Conservation (phyloP, 2,797 vertebrate species). For the Hippocampus kuda region DNA sequence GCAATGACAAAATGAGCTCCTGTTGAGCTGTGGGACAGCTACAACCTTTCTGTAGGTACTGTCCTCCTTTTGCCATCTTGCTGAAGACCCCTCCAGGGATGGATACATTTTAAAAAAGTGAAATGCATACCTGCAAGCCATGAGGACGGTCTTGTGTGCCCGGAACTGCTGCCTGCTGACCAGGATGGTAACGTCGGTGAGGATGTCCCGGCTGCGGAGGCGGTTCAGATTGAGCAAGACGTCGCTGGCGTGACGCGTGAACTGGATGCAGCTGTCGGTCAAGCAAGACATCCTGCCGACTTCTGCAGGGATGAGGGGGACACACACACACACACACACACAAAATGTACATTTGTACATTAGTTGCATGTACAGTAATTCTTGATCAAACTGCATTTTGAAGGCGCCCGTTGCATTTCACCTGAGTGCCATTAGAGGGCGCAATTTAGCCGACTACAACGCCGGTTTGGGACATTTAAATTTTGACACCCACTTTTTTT, state of each 20-base stretch:
- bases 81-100: no score
- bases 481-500: neutral
- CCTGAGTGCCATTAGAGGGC: neutral
- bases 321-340: neutral
- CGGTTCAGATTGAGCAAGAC: conserved; percentile 96
- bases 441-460: neutral
- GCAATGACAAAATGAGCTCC: conserved; percentile 3
- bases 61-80: no score
- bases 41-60: no score
- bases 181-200: conserved; percentile 95
- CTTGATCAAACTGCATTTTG: neutral
- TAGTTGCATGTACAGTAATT: neutral
- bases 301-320: conserved; percentile 40
- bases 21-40: neutral
- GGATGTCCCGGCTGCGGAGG: conserved; percentile 87
- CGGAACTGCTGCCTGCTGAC: conserved; percentile 95
- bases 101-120: no score
- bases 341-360: neutral
- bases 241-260: conserved; percentile 96
- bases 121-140: conserved; percentile 90
- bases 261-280: conserved; percentile 98
- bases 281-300: conserved; percentile 86
- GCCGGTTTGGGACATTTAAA: neutral
- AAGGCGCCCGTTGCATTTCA: neutral
- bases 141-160: conserved; percentile 96